These are phyloP conservation scores for Ditylenchus dipsaci DNA, from an alignment of 1,140 invertebrate genomes.

Conservation along the genomic window DNA sequence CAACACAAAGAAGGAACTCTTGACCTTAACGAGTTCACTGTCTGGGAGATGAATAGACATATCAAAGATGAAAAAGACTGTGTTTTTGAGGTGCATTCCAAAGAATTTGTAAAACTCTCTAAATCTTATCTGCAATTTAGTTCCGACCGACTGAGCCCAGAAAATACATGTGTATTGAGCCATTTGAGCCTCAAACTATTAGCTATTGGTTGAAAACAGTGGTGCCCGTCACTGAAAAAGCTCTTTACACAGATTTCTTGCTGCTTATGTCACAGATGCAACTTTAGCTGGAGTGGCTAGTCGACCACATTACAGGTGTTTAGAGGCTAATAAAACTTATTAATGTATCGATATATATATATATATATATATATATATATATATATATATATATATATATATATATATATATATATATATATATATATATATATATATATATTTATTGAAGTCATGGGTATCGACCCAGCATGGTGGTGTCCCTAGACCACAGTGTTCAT, in stretches of 20 bases:
- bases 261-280: background rate
- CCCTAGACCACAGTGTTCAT: conserved; percentile 10
- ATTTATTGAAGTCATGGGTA: conserved; percentile 9
- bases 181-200: background rate
- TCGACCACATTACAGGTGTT: too few relatives aligned
- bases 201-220: background rate
- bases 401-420: too few relatives aligned
- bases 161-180: background rate
- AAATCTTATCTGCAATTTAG: background rate
- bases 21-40: background rate
- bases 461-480: conserved; percentile 5
- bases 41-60: background rate
- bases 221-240: background rate
- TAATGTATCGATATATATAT: too few relatives aligned
- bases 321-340: too few relatives aligned
- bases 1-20: background rate
- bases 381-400: too few relatives aligned
- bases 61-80: background rate
- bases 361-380: too few relatives aligned
- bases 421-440: too few relatives aligned
- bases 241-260: background rate
- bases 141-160: background rate
- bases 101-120: background rate
- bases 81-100: background rate
- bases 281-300: too few relatives aligned